Percentiles rank a stretch among this genome's conserved stretches.
Evolutionary conservation across 2,888 invertebrate species (phyloP).

Genomic region (Drosophila pegasa): DNA sequence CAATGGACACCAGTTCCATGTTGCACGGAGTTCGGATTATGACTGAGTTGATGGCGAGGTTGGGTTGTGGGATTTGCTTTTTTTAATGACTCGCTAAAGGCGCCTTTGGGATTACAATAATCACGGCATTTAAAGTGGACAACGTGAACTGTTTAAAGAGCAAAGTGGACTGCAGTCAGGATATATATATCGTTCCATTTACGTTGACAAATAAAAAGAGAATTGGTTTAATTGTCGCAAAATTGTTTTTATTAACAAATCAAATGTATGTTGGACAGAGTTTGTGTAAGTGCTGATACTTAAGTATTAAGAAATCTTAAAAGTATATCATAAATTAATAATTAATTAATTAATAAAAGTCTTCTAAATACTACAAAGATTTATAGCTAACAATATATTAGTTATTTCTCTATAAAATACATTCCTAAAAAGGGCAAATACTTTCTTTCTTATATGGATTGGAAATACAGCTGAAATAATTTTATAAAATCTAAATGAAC

Average conservation of each 20-base stretch:
- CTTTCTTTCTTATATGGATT: neutral
- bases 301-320: no score
- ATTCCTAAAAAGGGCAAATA: neutral
- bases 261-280: neutral
- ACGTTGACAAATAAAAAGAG: no score
- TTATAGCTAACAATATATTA: no score
- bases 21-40: neutral
- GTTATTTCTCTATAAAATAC: no score
- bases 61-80: neutral
- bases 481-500: no score
- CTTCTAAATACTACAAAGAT: neutral
- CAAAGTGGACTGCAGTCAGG: neutral
- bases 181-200: no score
- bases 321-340: no score
- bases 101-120: slow-evolving; percentile 6
- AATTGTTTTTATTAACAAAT: no score
- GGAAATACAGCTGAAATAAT: neutral
- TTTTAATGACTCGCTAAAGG: slow-evolving; percentile 1
- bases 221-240: no score
- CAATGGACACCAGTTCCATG: slow-evolving; percentile 29
- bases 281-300: neutral
- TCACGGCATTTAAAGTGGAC: neutral
- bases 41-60: neutral
- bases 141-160: neutral
- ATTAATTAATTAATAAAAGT: no score